Evolutionary conservation across 1,140 invertebrate species (phyloP).

Genomic region (Nilaparvata lugens): DNA sequence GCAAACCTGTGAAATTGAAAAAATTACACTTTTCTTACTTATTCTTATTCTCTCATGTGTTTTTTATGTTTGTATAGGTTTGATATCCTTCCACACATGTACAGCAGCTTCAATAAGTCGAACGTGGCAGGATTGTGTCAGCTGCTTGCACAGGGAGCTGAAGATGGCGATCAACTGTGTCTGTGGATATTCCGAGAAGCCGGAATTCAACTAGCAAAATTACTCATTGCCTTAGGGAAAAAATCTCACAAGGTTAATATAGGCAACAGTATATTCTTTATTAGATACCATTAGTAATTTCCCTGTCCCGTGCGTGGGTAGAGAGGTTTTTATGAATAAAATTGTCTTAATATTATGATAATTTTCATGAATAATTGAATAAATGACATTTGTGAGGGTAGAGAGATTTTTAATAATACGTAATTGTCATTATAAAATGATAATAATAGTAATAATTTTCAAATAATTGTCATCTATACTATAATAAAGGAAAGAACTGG

Average conservation of each 20-base stretch:
- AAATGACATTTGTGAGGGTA: too few relatives aligned
- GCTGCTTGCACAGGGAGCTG: slow-evolving; percentile 57
- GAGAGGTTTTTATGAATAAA: too few relatives aligned
- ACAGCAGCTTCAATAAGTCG: slow-evolving; percentile 76
- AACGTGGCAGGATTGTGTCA: slow-evolving; percentile 68
- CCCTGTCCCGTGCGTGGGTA: too few relatives aligned
- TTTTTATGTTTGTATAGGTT: slow-evolving; percentile 29
- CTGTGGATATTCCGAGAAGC: slow-evolving; percentile 64
- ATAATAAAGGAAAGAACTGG: too few relatives aligned
- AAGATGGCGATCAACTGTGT: slow-evolving; percentile 61
- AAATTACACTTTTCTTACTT: not conserved
- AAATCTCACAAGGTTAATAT: not conserved
- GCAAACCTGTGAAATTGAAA: too few relatives aligned
- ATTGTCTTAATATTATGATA: too few relatives aligned
- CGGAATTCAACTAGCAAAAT: slow-evolving; percentile 59
- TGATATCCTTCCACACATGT: slow-evolving; percentile 63
- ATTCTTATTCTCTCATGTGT: not conserved
- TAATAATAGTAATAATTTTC: too few relatives aligned
- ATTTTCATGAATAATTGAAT: too few relatives aligned
- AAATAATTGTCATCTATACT: too few relatives aligned
- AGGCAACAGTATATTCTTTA: not conserved
- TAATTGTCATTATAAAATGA: too few relatives aligned
- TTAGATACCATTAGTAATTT: too few relatives aligned
- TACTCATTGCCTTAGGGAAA: not conserved
- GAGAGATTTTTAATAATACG: too few relatives aligned